These are phyloP conservation scores for Podargus strigoides DNA, from an alignment of 2,797 vertebrate species.

Conservation along the genomic window DNA sequence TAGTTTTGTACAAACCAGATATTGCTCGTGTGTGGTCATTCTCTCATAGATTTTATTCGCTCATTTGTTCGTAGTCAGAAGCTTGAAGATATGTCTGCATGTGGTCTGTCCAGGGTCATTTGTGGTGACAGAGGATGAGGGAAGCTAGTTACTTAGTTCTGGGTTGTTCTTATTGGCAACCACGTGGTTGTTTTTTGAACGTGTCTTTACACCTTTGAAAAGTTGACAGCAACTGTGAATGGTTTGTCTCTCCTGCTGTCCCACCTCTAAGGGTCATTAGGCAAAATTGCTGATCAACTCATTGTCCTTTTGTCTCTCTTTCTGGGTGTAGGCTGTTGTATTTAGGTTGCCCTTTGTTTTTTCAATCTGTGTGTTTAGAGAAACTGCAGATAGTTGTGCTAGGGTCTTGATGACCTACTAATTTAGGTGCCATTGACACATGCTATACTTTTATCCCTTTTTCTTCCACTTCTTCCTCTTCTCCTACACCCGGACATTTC, in stretches of 20 bases:
- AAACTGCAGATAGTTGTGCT: neutral
- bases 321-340: neutral
- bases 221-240: neutral
- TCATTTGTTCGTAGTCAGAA: neutral
- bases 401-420: neutral
- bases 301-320: neutral
- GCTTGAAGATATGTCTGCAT: neutral
- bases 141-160: neutral
- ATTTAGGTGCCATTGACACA: neutral
- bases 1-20: neutral
- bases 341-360: neutral
- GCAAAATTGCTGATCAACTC: neutral
- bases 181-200: neutral
- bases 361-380: neutral
- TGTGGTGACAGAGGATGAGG: neutral
- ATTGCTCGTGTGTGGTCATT: neutral
- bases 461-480: neutral
- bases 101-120: neutral
- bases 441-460: neutral
- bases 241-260: neutral
- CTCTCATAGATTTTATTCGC: rapidly evolving
- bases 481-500: neutral
- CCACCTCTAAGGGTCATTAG: neutral
- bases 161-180: neutral
- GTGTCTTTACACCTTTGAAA: neutral